phyloP scores from a whole-genome alignment of 2,888 invertebrate genomes.

The Nephrotoma appendiculata region DNA sequence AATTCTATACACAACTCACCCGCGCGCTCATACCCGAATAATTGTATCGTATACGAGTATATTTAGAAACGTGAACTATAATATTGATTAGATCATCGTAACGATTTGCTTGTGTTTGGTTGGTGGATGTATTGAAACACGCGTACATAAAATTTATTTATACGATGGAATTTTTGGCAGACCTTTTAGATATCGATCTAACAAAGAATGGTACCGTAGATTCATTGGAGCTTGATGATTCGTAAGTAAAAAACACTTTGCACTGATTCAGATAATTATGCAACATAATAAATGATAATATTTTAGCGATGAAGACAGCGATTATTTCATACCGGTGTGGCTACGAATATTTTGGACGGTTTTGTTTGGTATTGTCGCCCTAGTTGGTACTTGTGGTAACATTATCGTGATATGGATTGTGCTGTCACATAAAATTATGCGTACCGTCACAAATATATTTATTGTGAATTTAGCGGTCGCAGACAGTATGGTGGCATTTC shows the following conservation, averaged over 20 bases:
- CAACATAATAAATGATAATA: no score
- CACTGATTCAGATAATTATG: no score
- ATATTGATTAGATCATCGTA: background rate
- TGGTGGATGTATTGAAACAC: background rate
- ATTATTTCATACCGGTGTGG: no score
- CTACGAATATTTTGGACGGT: no score
- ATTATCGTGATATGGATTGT: background rate
- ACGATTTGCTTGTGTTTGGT: background rate
- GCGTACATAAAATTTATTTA: background rate
- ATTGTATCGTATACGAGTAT: no score
- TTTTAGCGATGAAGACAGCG: no score
- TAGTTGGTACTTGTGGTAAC: background rate
- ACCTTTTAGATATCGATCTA: background rate
- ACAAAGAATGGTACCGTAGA: background rate
- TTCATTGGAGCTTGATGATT: background rate
- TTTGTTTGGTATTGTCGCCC: no score
- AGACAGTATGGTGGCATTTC: background rate
- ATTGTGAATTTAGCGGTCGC: background rate
- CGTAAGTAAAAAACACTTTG: background rate
- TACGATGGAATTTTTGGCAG: background rate
- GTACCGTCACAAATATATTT: background rate
- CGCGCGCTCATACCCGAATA: no score
- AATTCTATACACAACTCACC: no score
- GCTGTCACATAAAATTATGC: background rate
- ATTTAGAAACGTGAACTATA: no score